These are phyloP conservation scores for Melanerpes aurifrons DNA, from an alignment of 2,113 vertebrate genomes.

Conservation along the genomic window DNA sequence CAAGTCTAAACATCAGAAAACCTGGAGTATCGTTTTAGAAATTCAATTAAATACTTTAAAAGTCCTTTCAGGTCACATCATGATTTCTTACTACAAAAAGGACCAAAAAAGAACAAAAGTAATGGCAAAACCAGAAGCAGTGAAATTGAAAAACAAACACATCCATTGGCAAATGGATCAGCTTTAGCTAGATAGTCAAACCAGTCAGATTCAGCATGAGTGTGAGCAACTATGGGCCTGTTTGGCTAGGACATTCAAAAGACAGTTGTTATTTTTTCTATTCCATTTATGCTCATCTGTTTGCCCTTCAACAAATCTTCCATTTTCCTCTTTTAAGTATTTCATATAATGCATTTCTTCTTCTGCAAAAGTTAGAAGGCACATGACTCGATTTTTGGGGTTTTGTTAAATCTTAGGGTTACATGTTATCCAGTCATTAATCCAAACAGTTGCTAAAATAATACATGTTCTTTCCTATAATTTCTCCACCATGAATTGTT, in stretches of 20 bases:
- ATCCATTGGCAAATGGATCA: neutral
- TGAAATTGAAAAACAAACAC: neutral
- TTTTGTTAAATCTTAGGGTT: neutral
- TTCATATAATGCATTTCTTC: neutral
- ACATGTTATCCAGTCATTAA: neutral
- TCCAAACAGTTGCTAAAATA: neutral
- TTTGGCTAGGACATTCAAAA: neutral
- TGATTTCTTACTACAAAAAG: neutral
- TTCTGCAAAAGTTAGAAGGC: neutral
- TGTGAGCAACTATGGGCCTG: neutral
- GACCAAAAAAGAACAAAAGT: neutral
- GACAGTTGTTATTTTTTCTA: neutral
- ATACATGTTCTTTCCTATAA: neutral
- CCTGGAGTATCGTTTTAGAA: neutral
- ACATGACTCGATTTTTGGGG: neutral
- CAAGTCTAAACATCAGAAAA: neutral
- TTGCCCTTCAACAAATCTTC: neutral
- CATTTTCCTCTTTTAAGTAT: neutral
- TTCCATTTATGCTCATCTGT: neutral
- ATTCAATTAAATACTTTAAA: neutral
- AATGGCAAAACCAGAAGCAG: neutral
- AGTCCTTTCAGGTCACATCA: neutral
- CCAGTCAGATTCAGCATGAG: neutral
- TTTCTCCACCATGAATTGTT: constrained; percentile 10
- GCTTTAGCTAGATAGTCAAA: neutral